Base-by-base conservation (phyloP, 1,140 invertebrate species). In the Drosophila trapezifrons region DNA sequence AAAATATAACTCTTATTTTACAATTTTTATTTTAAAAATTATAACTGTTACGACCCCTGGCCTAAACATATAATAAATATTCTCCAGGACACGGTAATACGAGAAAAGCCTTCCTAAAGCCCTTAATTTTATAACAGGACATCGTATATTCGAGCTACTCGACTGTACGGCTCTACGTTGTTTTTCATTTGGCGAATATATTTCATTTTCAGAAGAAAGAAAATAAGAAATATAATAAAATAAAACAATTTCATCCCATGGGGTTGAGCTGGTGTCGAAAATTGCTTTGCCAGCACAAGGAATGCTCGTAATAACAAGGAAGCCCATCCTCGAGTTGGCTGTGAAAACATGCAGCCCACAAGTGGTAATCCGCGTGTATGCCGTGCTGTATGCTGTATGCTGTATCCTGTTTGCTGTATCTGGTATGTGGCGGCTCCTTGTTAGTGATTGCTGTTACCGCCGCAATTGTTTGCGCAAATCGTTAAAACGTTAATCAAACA, bases 401-500 rank as follows among this genome's bases (percentile, higher is more conserved):
- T 35, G 18, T 37, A 20, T n/a, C n/a, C n/a, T n/a, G n/a, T n/a
- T n/a, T n/a, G n/a, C n/a, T n/a, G n/a, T n/a, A n/a, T n/a, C n/a
- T n/a, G n/a, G n/a, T n/a, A n/a, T 37, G 51, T 54, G 49, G 49
- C 29, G 17, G 57, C 52, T 65, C 52, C 71, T 69, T 76, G 73
- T 76, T 76, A 66, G 69, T 72, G 69, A 72, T 70, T 73, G 81
- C 54, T 76, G 72, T 67, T 73, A 60, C 74, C 62, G 82, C 60
- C 74, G 40, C 83, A 86, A 83, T 86, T 86, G 84, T 86, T 87
- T 86, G 83, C 83, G 45, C 79, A 86, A 86, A 86, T 86, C 83
- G 83, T 86, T 86, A 86, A 87, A 86, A 74, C 83, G 79, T 85
- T 87, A 86, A 86, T 86, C 83, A 86, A 87, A 86, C 79, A 87